These are phyloP conservation scores for Cryptoprocta ferox DNA, from an alignment of 2,797 vertebrate genomes.

Conservation along the genomic window DNA sequence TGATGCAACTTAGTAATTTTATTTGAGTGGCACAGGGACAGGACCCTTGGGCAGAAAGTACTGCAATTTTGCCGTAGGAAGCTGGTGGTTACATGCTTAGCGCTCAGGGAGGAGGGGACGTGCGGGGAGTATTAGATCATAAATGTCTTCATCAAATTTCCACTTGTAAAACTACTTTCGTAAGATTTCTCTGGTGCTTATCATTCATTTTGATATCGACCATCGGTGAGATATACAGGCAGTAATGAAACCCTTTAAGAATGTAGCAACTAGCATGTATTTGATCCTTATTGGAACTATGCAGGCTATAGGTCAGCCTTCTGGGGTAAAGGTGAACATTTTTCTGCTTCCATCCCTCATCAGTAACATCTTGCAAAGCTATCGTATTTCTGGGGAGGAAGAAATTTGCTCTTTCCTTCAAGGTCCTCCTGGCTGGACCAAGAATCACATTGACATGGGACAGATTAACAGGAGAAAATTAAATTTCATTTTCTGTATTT, in stretches of 20 bases:
- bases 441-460: background rate
- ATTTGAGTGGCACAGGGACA: background rate
- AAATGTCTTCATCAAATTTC: background rate
- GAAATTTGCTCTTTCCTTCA: background rate
- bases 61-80: background rate
- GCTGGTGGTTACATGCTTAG: background rate
- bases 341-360: background rate
- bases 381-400: background rate
- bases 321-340: background rate
- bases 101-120: background rate
- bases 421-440: background rate
- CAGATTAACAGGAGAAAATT: background rate
- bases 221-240: background rate
- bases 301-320: background rate
- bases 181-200: background rate
- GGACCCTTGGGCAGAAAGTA: background rate
- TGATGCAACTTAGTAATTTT: background rate
- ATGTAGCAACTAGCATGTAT: background rate
- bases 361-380: background rate
- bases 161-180: background rate
- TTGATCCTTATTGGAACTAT: background rate
- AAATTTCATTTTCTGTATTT: background rate
- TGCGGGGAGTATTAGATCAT: background rate
- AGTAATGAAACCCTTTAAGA: background rate
- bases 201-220: background rate